Base-by-base conservation (phyloP, 2,797 vertebrate species). In the Sebastes minor region DNA sequence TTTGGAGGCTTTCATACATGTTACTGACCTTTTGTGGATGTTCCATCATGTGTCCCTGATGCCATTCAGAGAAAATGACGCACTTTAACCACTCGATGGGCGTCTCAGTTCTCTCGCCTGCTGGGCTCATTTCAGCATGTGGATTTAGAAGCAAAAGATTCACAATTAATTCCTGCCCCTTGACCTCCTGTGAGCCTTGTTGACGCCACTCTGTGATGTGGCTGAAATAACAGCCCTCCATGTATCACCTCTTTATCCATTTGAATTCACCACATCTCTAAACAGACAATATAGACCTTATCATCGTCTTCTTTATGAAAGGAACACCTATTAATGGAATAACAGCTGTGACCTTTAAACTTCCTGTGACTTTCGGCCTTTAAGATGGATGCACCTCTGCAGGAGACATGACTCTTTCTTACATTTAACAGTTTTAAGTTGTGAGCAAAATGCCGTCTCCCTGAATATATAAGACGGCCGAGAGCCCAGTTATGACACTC, bases 391-490 rank as follows among this genome's bases (percentile, higher is more conserved):
- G 5, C 16, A 33, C 9, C 80, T 4, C 84, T 28, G 55, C 74
- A 30, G 87, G 86, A 76, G 52, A 32, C 33, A 8, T 30, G 27
- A 76, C 9, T 16, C 27, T 62, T 66, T 30, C 57, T 65, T 18
- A 55, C n/a, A 25, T 64, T 22, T 4, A 30, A 57, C 16, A 53
- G n/a, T 63, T 56, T 42, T 18, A 27, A n/a, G 9, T 18, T 49
- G 56, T 42, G 1, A 64, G 33, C 25, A 33, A 42, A 71, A 35
- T 7, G 18, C 33, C 14, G 8, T 33, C 80, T 84, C 86, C 2
- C 87, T 89, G 86, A 91, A 20, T 83, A 91, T 92, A 94, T 88
- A 93, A 84, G 83, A 66, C 30, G 11, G 42, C 60, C 2, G n/a
- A 65, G 23, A 27, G 60, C 52, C 4, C 16, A 1, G 1, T 55